phyloP scores from a whole-genome alignment of 2,797 vertebrate species.

The Crenuchus spilurus region DNA sequence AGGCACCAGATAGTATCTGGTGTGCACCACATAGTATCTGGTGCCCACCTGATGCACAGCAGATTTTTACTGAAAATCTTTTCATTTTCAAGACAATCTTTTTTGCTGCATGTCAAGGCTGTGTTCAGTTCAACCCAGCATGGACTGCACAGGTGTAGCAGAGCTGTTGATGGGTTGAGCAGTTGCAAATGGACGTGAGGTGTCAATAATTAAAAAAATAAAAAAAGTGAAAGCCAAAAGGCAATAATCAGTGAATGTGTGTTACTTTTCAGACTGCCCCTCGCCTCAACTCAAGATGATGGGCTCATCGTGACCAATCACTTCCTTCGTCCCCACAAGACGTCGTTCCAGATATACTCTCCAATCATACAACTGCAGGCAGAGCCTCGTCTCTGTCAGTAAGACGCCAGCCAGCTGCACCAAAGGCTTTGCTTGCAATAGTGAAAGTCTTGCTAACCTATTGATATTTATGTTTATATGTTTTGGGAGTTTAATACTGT shows the following conservation, averaged over 20 bases:
- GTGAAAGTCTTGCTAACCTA: constrained; percentile 71
- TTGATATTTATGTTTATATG: constrained; percentile 80
- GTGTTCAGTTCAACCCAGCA: too few species aligned
- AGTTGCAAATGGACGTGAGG: too few species aligned
- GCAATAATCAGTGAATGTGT: not conserved
- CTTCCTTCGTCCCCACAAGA: constrained; percentile 43
- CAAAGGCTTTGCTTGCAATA: constrained; percentile 84
- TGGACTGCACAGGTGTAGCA: too few species aligned
- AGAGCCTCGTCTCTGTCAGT: constrained; percentile 72
- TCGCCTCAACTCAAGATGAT: constrained; percentile 98
- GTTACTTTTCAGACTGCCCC: constrained; percentile 86
- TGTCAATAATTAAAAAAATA: not conserved
- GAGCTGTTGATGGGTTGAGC: too few species aligned
- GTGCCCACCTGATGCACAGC: too few species aligned
- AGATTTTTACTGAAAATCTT: too few species aligned
- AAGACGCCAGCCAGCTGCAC: constrained; percentile 70
- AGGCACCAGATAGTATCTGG: too few species aligned
- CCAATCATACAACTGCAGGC: constrained; percentile 67
- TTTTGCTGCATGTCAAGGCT: too few species aligned
- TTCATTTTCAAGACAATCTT: too few species aligned
- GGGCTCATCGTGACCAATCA: constrained; percentile 32
- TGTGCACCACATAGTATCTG: too few species aligned
- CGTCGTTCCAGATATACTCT: constrained; percentile 43
- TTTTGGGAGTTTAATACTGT: constrained; percentile 75
- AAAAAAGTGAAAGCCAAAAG: not conserved